A percentile compares a stretch with the other conserved stretches of the same genome.
Evolutionary conservation across 2,113 vertebrate species (phyloP).

Genomic region (Sardina pilchardus): DNA sequence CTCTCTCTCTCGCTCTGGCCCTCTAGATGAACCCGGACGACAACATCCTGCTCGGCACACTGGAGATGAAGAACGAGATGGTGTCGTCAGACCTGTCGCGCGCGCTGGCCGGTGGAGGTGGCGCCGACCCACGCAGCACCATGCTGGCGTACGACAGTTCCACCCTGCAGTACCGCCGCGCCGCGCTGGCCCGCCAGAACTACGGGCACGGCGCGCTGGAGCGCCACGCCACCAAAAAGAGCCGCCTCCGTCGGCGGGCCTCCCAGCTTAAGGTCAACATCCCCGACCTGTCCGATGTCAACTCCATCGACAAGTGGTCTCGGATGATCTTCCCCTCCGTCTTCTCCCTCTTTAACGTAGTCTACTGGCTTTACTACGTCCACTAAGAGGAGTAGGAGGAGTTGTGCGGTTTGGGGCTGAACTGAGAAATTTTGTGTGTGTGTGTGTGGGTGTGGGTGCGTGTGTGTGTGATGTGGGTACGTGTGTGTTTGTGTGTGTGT

Average conservation of each 20-base stretch:
- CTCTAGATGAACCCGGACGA: slow-evolving; percentile 95
- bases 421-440: slow-evolving; percentile 50
- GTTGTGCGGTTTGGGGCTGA: neutral
- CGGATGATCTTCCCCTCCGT: slow-evolving; percentile 99
- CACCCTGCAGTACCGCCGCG: slow-evolving; percentile 93
- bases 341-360: slow-evolving; percentile 99
- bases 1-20: slow-evolving; percentile 24
- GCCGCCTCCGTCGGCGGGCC: slow-evolving; percentile 91
- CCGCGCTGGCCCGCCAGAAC: slow-evolving; percentile 92
- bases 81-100: slow-evolving; percentile 90
- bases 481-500: slow-evolving; percentile 22
- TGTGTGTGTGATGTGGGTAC: slow-evolving; percentile 37
- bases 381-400: slow-evolving; percentile 82
- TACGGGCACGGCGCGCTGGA: slow-evolving; percentile 95
- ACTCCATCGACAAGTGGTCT: slow-evolving; percentile 99
- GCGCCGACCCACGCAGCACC: slow-evolving; percentile 88
- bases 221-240: slow-evolving; percentile 95
- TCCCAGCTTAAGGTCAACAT: slow-evolving; percentile 99
- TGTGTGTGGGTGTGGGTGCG: slow-evolving; percentile 46
- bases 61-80: slow-evolving; percentile 99
- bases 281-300: slow-evolving; percentile 98
- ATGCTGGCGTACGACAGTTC: slow-evolving; percentile 96
- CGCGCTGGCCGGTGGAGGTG: slow-evolving; percentile 72
- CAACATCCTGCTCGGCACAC: slow-evolving; percentile 94
- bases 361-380: slow-evolving; percentile 99